Conservation (phyloP, 1,140 invertebrate species). For the Trichomalopsis sarcophagae region DNA sequence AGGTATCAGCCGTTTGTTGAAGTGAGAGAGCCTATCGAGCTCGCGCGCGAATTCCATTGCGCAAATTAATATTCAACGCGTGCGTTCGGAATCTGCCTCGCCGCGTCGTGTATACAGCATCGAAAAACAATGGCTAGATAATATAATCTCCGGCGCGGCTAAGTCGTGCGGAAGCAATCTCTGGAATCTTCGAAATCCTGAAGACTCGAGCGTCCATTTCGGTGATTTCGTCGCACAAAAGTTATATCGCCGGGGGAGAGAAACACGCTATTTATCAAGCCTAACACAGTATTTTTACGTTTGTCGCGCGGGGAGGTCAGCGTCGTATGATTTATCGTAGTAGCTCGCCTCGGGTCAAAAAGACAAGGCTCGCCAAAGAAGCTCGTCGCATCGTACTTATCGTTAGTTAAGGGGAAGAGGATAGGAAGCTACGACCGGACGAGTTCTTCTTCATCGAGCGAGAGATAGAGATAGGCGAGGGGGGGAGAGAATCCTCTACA, state of each 20-base stretch:
- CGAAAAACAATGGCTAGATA: neutral
- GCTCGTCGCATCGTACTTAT: conserved; percentile 34
- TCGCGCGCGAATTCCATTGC: neutral
- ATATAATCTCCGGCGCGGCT: neutral
- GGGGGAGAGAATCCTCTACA: conserved; percentile 34
- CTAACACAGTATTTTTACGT: conserved; percentile 47
- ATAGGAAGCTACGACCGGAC: conserved; percentile 3
- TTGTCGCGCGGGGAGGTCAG: conserved; percentile 23
- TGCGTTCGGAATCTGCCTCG: neutral
- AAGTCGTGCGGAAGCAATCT: neutral
- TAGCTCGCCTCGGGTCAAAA: conserved; percentile 14
- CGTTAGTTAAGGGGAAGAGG: conserved; percentile 22
- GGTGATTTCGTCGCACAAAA: neutral
- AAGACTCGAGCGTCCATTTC: neutral
- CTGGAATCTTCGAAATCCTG: neutral
- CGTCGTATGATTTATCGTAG: conserved; percentile 36
- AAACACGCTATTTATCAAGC: conserved; percentile 43
- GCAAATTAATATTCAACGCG: neutral
- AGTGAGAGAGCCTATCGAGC: neutral
- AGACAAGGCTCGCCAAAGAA: conserved; percentile 19
- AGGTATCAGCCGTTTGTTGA: neutral
- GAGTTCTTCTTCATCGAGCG: conserved; percentile 38
- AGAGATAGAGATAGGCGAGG: neutral
- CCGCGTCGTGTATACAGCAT: no score
- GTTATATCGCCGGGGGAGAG: neutral